Percentiles rank a stretch among this genome's conserved stretches.
Evolutionary conservation across 2,888 invertebrate species (phyloP).

Genomic region (Eristalis tenax): DNA sequence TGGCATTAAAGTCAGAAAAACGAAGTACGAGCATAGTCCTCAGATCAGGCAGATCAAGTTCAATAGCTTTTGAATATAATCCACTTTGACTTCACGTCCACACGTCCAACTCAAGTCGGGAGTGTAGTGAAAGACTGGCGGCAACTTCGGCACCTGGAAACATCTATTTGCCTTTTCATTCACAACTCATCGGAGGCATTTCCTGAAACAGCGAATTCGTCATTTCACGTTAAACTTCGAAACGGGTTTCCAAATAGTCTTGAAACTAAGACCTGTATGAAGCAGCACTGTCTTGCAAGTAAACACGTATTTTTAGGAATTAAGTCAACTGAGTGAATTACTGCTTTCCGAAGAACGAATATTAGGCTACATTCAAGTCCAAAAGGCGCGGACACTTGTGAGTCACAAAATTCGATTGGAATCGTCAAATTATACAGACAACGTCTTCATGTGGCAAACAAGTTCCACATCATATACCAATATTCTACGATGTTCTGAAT

Average conservation of each 20-base stretch:
- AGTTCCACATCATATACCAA: constrained; percentile 4
- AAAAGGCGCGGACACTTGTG: not conserved
- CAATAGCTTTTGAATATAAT: no score
- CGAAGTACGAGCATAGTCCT: no score
- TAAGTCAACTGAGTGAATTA: constrained; percentile 16
- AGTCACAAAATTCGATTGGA: constrained; percentile 3
- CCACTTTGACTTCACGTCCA: no score
- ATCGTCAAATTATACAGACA: constrained; percentile 10
- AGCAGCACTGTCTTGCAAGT: constrained; percentile 1
- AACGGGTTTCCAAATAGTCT: not conserved
- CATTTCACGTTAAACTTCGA: not conserved
- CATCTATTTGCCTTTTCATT: not conserved
- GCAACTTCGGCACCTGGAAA: no score
- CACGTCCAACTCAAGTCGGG: no score
- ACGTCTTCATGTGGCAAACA: not conserved
- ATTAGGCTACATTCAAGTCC: not conserved
- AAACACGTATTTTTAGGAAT: constrained; percentile 45
- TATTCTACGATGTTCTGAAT: constrained; percentile 40
- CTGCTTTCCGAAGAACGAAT: not conserved
- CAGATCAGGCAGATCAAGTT: no score
- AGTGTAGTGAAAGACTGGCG: no score
- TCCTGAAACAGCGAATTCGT: not conserved
- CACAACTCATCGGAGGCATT: not conserved
- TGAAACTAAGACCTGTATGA: not conserved
- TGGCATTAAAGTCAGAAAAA: not conserved